phyloP scores from a whole-genome alignment of 1,140 invertebrate genomes.

The Listronotus bonariensis region DNA sequence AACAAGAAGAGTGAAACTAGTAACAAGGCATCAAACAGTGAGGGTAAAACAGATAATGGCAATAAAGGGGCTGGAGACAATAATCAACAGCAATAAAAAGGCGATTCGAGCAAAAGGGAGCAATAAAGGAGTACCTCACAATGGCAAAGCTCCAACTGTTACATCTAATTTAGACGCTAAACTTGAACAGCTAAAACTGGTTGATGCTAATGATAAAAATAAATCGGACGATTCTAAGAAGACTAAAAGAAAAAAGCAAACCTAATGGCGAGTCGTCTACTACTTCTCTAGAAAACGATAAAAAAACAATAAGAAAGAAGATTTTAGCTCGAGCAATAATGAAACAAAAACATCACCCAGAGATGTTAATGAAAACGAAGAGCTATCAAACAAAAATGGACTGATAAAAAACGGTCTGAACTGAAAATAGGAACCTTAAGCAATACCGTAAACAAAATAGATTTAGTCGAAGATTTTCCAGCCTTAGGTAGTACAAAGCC shows the following conservation, averaged over 20 bases:
- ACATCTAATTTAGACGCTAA: slow-evolving; percentile 12
- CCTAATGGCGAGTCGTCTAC: background rate
- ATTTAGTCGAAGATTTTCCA: slow-evolving; percentile 54
- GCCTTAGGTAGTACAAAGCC: slow-evolving; percentile 46
- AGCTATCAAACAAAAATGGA: slow-evolving; percentile 36
- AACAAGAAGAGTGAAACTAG: slow-evolving; percentile 17
- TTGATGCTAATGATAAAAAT: slow-evolving; percentile 17
- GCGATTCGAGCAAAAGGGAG: slow-evolving; percentile 32
- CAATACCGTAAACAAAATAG: slow-evolving; percentile 34
- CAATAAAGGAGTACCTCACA: slow-evolving; percentile 29
- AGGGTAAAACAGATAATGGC: slow-evolving; percentile 3
- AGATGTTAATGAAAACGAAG: slow-evolving; percentile 27
- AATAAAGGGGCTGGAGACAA: slow-evolving; percentile 30
- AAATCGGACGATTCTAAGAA: slow-evolving; percentile 29
- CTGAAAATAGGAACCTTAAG: slow-evolving; percentile 61
- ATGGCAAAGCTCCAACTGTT: slow-evolving; percentile 12
- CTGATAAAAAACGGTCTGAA: slow-evolving; percentile 61
- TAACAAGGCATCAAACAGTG: background rate
- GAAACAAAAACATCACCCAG: slow-evolving; percentile 10
- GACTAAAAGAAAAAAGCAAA: slow-evolving; percentile 27
- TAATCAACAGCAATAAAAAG: slow-evolving; percentile 38
- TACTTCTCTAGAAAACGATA: background rate
- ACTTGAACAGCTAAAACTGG: slow-evolving; percentile 16
- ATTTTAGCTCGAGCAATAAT: slow-evolving; percentile 13
- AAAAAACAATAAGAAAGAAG: slow-evolving; percentile 1